Conservation (phyloP, 2,888 invertebrate genomes). For the Camptogramma bilineatum region DNA sequence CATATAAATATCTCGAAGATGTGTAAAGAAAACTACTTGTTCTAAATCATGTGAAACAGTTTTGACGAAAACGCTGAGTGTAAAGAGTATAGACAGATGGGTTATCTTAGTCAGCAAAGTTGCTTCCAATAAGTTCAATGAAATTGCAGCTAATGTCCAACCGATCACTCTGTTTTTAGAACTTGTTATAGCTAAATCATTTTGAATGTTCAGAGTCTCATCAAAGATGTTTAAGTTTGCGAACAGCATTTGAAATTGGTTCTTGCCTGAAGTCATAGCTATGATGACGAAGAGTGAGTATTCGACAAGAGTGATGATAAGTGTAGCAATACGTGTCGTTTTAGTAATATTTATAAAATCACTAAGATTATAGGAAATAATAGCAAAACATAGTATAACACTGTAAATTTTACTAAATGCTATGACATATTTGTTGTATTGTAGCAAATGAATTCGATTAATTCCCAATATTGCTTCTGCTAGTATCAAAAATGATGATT, state of each 20-base stretch:
- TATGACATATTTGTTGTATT: slow-evolving; percentile 44
- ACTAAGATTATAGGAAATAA: background rate
- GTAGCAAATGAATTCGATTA: slow-evolving; percentile 56
- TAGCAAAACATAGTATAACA: slow-evolving; percentile 4
- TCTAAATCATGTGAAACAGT: slow-evolving; percentile 62
- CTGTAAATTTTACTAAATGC: slow-evolving; percentile 33
- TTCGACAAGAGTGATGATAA: slow-evolving; percentile 53
- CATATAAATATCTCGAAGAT: slow-evolving; percentile 55
- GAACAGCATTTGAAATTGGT: slow-evolving; percentile 53
- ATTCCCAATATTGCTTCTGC: slow-evolving; percentile 53
- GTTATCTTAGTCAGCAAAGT: slow-evolving; percentile 12
- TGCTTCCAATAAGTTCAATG: slow-evolving; percentile 51
- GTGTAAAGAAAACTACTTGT: slow-evolving; percentile 57
- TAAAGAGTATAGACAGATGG: background rate
- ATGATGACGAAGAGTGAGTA: slow-evolving; percentile 53
- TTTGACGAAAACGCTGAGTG: slow-evolving; percentile 38
- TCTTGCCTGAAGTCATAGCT: slow-evolving; percentile 51
- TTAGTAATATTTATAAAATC: background rate
- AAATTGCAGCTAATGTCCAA: slow-evolving; percentile 45
- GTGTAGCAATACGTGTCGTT: background rate
- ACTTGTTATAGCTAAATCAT: slow-evolving; percentile 48
- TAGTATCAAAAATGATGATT: slow-evolving; percentile 49
- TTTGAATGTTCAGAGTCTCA: slow-evolving; percentile 57
- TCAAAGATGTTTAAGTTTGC: slow-evolving; percentile 59
- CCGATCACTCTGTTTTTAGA: slow-evolving; percentile 41